A percentile compares a stretch with the other conserved stretches of the same genome.
Conservation (phyloP, 2,797 vertebrate genomes). For the Sebastes dallii region DNA sequence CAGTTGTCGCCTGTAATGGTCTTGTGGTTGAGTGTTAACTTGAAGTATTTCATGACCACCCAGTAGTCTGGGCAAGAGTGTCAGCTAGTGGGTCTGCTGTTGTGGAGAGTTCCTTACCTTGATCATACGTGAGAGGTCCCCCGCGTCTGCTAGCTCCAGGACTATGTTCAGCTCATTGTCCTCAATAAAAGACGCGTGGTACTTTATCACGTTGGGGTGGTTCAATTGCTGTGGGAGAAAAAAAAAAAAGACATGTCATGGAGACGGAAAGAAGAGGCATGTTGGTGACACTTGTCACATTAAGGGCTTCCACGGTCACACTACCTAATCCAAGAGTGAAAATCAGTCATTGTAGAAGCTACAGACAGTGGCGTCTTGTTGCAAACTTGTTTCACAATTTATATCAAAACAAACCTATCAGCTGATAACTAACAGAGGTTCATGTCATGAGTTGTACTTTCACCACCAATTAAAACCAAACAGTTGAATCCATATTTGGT, state of each 20-base stretch:
- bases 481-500: constrained; percentile 45
- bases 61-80: background rate
- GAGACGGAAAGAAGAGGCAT: constrained; percentile 22
- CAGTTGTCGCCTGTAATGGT: background rate
- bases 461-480: constrained; percentile 62
- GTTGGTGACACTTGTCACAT: constrained; percentile 63
- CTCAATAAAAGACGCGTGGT: constrained; percentile 98
- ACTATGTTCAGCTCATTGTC: constrained; percentile 98
- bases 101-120: constrained; percentile 83
- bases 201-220: constrained; percentile 99
- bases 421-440: constrained; percentile 25
- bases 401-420: constrained; percentile 19
- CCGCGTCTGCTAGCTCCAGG: constrained; percentile 95
- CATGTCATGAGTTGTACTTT: constrained; percentile 33
- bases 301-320: constrained; percentile 40
- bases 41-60: background rate
- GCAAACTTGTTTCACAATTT: constrained; percentile 3
- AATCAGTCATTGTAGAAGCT: background rate
- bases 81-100: background rate
- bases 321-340: background rate
- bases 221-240: constrained; percentile 90
- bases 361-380: background rate
- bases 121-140: constrained; percentile 98
- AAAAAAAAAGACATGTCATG: constrained; percentile 22
- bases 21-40: background rate